A percentile compares a stretch with the other conserved stretches of the same genome.
Evolutionary conservation across 2,113 vertebrate genomes (phyloP).

Genomic region (Dasyprocta punctata): DNA sequence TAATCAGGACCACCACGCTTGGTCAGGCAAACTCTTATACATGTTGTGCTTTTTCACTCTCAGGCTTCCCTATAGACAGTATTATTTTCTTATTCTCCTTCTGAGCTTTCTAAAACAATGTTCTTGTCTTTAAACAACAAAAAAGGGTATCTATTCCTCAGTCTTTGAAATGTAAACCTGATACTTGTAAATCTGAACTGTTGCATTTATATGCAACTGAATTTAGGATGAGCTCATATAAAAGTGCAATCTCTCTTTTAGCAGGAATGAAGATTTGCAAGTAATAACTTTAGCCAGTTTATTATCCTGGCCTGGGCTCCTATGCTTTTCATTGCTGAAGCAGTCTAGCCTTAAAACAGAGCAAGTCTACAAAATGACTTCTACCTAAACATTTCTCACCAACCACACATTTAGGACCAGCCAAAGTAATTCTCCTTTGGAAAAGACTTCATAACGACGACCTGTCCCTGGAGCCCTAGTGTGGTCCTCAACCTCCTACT

Average conservation of each 20-base stretch:
- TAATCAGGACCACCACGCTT: background rate
- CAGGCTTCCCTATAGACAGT: background rate
- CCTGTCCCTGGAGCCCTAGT: background rate
- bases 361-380: constrained; percentile 11
- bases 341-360: background rate
- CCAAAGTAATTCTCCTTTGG: background rate
- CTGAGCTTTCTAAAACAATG: background rate
- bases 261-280: background rate
- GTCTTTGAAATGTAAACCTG: constrained; percentile 9
- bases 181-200: constrained; percentile 51
- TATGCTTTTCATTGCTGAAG: background rate
- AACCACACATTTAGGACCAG: background rate
- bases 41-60: background rate
- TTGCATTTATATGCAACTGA: constrained; percentile 39
- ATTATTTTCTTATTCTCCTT: constrained; percentile 40
- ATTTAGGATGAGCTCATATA: background rate
- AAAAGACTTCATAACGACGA: background rate
- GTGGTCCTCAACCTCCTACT: background rate
- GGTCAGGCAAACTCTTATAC: background rate
- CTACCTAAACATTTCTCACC: background rate
- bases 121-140: constrained; percentile 49
- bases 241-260: background rate
- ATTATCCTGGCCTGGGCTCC: background rate
- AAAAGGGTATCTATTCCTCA: background rate
- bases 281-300: background rate